These are phyloP conservation scores for Artibeus jamaicensis DNA, from an alignment of 2,797 vertebrate species.

Conservation along the genomic window DNA sequence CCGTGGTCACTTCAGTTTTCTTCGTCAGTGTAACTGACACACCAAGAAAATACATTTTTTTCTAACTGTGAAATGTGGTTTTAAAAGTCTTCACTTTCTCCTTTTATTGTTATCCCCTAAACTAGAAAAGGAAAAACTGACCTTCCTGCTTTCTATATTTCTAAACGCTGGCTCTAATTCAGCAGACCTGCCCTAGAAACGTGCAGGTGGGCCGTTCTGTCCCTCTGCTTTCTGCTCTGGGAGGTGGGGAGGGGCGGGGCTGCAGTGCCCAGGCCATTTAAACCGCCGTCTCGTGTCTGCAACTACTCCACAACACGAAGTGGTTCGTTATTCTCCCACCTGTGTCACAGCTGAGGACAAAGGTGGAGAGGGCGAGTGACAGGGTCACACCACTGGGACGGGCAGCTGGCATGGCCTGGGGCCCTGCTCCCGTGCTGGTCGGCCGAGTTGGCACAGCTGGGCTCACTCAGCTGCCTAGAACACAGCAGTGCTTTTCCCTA, in stretches of 20 bases:
- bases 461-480: background rate
- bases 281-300: background rate
- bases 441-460: background rate
- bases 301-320: rapidly evolving
- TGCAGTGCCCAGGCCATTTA: background rate
- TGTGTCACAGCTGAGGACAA: background rate
- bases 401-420: background rate
- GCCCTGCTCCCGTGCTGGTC: rapidly evolving
- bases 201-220: too few species aligned
- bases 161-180: background rate
- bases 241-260: background rate
- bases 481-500: background rate
- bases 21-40: background rate
- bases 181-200: background rate
- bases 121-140: background rate
- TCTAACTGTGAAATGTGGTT: background rate
- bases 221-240: background rate
- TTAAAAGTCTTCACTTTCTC: background rate
- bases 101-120: background rate
- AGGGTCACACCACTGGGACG: too few species aligned
- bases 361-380: background rate
- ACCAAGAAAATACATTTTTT: background rate
- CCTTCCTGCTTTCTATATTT: background rate
- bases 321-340: background rate
- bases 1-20: background rate